Evolutionary conservation across 2,888 invertebrate species (phyloP).

Genomic region (Troides aeacus): DNA sequence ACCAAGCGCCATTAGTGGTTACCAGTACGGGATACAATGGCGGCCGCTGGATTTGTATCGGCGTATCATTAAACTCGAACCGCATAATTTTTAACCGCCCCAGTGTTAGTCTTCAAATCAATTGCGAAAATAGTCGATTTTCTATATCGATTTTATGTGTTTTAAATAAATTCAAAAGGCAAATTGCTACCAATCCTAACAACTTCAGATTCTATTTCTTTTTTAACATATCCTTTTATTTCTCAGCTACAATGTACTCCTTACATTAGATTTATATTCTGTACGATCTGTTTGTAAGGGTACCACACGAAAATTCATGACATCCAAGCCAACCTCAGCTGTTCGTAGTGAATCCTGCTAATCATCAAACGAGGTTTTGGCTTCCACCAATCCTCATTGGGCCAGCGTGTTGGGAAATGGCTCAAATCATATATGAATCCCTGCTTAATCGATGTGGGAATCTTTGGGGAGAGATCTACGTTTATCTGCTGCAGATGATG

Average conservation of each 20-base stretch:
- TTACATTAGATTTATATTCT: not conserved
- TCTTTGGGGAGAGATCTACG: too few relatives aligned
- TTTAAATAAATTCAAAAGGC: not conserved
- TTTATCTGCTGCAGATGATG: too few relatives aligned
- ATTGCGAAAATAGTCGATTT: conserved; percentile 16
- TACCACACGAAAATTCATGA: too few relatives aligned
- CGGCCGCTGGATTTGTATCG: conserved; percentile 41
- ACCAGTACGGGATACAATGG: conserved; percentile 45
- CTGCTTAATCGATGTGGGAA: too few relatives aligned
- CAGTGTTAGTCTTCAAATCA: conserved; percentile 13
- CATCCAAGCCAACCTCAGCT: too few relatives aligned
- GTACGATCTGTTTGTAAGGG: too few relatives aligned
- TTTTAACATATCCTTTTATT: not conserved
- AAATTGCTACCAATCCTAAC: not conserved
- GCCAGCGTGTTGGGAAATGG: too few relatives aligned
- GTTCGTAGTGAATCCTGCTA: too few relatives aligned
- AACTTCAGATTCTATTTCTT: not conserved
- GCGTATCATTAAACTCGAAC: conserved; percentile 28
- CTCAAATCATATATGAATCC: too few relatives aligned
- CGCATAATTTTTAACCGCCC: conserved; percentile 26
- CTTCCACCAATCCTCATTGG: too few relatives aligned
- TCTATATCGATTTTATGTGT: not conserved
- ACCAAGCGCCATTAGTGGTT: conserved; percentile 50
- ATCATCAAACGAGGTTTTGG: too few relatives aligned
- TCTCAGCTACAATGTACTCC: not conserved